Evolutionary conservation across 2,113 vertebrate species (phyloP).

Genomic region (Amblyopsis rosae): DNA sequence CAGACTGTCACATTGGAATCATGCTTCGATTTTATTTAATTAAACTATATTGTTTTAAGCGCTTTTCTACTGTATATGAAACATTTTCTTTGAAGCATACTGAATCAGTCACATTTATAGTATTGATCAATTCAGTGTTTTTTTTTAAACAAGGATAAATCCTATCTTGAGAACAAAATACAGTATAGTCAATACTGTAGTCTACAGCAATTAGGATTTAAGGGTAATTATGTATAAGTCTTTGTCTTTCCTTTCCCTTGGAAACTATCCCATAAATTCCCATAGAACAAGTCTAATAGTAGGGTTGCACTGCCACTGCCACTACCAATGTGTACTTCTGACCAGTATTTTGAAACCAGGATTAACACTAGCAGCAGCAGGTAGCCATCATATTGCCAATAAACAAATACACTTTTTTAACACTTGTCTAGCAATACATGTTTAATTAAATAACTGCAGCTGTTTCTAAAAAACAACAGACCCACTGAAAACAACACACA

Average conservation of each 20-base stretch:
- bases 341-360: background rate
- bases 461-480: no score
- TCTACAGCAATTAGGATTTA: background rate
- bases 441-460: no score
- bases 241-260: background rate
- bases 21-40: background rate
- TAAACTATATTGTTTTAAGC: background rate
- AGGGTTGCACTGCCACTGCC: background rate
- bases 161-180: background rate
- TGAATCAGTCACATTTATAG: background rate
- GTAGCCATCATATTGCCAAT: background rate
- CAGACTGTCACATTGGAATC: background rate
- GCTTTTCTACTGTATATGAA: slow-evolving; percentile 9
- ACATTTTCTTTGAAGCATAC: background rate
- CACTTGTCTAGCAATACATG: background rate
- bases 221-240: background rate
- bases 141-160: background rate
- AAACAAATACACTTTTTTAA: background rate
- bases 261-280: slow-evolving; percentile 3
- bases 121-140: background rate
- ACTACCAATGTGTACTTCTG: background rate
- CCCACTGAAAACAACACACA: no score
- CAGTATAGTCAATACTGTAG: background rate
- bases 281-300: background rate
- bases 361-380: background rate